Base-by-base conservation (phyloP, 2,113 vertebrate genomes). In the Ophiodon elongatus region DNA sequence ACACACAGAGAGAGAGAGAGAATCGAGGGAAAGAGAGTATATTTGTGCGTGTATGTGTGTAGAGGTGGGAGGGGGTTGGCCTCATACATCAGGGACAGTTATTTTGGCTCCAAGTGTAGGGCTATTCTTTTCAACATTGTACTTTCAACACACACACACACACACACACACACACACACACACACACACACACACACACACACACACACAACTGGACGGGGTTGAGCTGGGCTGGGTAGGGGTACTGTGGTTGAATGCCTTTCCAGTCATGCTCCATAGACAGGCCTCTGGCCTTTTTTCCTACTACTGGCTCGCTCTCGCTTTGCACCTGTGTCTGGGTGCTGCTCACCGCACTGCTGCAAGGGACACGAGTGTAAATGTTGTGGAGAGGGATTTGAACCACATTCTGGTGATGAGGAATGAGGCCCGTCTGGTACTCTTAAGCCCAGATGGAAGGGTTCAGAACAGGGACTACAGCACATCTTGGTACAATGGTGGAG, bases 201-300 rank as follows among this genome's bases (percentile, higher is more conserved):
- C 2, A 60, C 52, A 25, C 27, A 31, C 25, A 29, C 14, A 81
- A 73, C 87, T 89, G 88, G 85, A 90, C 85, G 74, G 81, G 86
- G 89, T 80, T 82, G 82, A 85, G 79, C 85, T 69, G 81, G 82
- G 89, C 88, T 81, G 76, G 91, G 90, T 88, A 88, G 84, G 92
- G 90, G 93, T 89, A 88, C 79, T 93, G 93, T 87, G 94, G 93
- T 92, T 90, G 90, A 94, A 94, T 93, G 90, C 88, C 91, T 93
- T 94, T 93, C 92, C 91, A 93, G 93, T 93, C 92, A 93, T 92
- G 91, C 91, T 93, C 91, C 80, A 84, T 86, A 82, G 91, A 93
- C 85, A 90, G 89, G 82, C 91, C 93, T 92, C 88, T 92, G 92
- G 92, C 93, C 90, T 88, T 82, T 90, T 92, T 87, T 91, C 84